A percentile compares a stretch with the other conserved stretches of the same genome.
These are phyloP conservation scores for Carcharodon carcharias DNA, from an alignment of 2,797 vertebrate species.

Conservation along the genomic window DNA sequence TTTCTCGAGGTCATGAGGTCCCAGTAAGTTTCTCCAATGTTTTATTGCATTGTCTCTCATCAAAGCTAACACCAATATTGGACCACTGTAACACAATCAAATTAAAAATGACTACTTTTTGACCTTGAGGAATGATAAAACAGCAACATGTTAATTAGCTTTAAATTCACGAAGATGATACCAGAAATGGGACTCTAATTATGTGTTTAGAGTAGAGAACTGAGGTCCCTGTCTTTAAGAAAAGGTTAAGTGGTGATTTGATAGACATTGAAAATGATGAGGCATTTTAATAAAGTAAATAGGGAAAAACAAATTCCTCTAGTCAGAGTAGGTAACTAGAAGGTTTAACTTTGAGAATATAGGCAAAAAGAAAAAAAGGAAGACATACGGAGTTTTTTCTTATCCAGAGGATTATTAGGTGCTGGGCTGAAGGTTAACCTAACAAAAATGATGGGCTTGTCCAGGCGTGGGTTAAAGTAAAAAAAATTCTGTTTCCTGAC, in stretches of 20 bases:
- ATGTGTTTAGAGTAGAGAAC: neutral
- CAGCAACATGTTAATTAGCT: neutral
- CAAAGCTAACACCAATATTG: conserved; percentile 40
- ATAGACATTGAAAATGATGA: neutral
- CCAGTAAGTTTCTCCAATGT: conserved; percentile 42
- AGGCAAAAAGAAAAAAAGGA: too few relatives aligned
- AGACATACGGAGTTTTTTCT: too few relatives aligned
- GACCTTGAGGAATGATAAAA: neutral
- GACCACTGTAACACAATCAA: conserved; percentile 37
- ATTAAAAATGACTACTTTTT: neutral
- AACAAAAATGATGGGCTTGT: too few relatives aligned
- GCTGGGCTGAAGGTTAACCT: too few relatives aligned
- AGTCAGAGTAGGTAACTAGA: too few relatives aligned
- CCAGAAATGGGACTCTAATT: neutral
- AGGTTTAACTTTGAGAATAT: too few relatives aligned
- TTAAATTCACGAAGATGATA: neutral
- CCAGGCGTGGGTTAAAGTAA: too few relatives aligned
- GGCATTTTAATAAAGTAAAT: neutral
- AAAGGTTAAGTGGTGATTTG: neutral
- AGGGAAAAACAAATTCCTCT: neutral
- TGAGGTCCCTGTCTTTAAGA: neutral
- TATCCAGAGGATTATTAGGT: too few relatives aligned
- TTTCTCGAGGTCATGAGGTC: conserved; percentile 37
- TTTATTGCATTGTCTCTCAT: conserved; percentile 40
- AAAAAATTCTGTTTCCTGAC: too few relatives aligned